phyloP scores from a whole-genome alignment of 1,140 invertebrate species.

The Scaptomyza montana region DNA sequence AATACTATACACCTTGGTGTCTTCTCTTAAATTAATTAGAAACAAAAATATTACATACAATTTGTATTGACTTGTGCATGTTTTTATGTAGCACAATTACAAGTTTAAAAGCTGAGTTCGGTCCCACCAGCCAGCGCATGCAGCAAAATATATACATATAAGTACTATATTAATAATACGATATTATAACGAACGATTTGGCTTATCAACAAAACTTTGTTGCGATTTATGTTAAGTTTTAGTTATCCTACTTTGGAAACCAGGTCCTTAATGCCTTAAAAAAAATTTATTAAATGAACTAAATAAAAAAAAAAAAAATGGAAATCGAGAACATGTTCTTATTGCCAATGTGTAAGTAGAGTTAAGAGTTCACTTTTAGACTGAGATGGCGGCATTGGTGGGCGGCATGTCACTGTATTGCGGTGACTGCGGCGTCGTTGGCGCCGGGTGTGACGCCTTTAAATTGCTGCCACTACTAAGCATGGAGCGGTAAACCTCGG shows the following conservation, averaged over 20 bases:
- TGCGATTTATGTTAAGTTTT: no score
- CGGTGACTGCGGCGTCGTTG: slow-evolving; percentile 44
- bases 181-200: background rate
- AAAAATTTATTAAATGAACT: no score
- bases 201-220: no score
- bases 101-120: slow-evolving; percentile 58
- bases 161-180: background rate
- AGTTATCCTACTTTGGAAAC: no score
- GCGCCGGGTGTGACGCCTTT: slow-evolving; percentile 10
- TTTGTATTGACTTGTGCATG: slow-evolving; percentile 7
- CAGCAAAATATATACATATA: background rate
- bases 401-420: slow-evolving; percentile 63
- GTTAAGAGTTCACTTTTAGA: slow-evolving; percentile 37
- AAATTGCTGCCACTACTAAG: slow-evolving; percentile 46
- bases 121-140: slow-evolving; percentile 28
- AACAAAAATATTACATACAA: slow-evolving; percentile 20
- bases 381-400: slow-evolving; percentile 74
- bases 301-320: background rate
- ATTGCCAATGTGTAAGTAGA: no score
- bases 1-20: slow-evolving; percentile 71
- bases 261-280: no score
- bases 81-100: no score
- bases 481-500: slow-evolving; percentile 80
- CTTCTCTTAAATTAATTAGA: slow-evolving; percentile 25
- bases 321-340: no score